Base-by-base conservation (phyloP, 2,797 vertebrate species). In the Anas flavirostris region DNA sequence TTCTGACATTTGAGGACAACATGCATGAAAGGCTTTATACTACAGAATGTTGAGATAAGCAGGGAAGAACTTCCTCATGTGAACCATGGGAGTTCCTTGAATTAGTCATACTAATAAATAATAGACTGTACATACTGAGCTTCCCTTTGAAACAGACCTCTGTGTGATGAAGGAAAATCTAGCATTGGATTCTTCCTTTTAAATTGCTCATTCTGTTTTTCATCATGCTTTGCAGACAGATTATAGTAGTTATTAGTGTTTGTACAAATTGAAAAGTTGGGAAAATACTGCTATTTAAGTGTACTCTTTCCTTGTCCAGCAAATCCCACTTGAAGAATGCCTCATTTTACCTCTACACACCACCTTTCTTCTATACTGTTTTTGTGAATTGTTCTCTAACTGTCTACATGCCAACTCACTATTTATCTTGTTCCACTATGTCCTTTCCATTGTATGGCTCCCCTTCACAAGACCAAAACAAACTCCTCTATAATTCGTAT, bases 31-130 rank as follows among this genome's bases (percentile, higher is more conserved):
- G 58, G 73, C 66, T 95, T 96, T 88, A 66, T 87, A 29, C 72
- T 52, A 29, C 72, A 88, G 48, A 94, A 81, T 37, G 56, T 89
- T 73, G 41, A 91, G 88, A 92, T 94, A 95, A 91, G 66, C 76
- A 52, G 83, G 28, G 69, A 96, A 94, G 59, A 94, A 86, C 82
- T 95, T 95, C 89, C 87, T 90, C 1, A 9, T 91, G 90, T 0
- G 39, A 95, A 91, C 94, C 83, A 89, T 74, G 82, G 94, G 90
- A 89, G 94, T 92, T 96, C 94, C 90, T 93, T 0, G 0, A 52
- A 83, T 93, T 93, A 93, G 90, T 96, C 93, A 94, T 56, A 82
- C 79, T 87, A 85, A 89, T 94, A 94, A 95, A 96, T 95, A 95
- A 95, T 85, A 92, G 90, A 94, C 88, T 82, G 25, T 63, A 88